phyloP scores from a whole-genome alignment of 2,797 vertebrate species.

The Melanotaenia maccullochi region DNA sequence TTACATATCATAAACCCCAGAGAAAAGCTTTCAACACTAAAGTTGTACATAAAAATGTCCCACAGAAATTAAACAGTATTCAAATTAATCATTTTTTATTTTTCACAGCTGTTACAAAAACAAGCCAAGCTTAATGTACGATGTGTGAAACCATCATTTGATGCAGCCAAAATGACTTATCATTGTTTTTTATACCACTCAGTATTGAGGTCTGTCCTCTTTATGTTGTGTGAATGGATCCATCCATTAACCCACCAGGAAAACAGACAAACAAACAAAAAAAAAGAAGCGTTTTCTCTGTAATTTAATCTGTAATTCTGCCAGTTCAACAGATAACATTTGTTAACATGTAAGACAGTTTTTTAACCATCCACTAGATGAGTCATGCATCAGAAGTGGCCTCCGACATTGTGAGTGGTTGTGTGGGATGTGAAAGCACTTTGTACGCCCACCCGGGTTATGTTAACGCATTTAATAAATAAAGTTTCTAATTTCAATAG shows the following conservation, averaged over 20 bases:
- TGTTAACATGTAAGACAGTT: conserved; percentile 9
- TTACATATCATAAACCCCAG: neutral
- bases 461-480: conserved; percentile 22
- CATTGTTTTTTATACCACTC: neutral
- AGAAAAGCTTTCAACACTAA: neutral
- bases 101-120: neutral
- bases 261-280: neutral
- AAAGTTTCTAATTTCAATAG: conserved; percentile 29
- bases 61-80: too few species aligned
- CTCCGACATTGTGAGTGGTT: conserved; percentile 25
- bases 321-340: conserved; percentile 2
- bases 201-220: neutral
- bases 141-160: too few species aligned
- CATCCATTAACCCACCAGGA: neutral
- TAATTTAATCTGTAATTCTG: neutral
- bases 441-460: conserved; percentile 48
- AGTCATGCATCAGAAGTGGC: conserved; percentile 55
- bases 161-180: too few species aligned
- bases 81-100: too few species aligned
- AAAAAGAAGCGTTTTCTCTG: neutral
- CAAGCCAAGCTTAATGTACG: neutral
- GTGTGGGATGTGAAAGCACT: conserved; percentile 45
- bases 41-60: neutral
- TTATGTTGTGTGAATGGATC: neutral
- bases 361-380: conserved; percentile 32